Conservation (phyloP, 2,888 invertebrate genomes). For the Tetramorium bicarinatum region DNA sequence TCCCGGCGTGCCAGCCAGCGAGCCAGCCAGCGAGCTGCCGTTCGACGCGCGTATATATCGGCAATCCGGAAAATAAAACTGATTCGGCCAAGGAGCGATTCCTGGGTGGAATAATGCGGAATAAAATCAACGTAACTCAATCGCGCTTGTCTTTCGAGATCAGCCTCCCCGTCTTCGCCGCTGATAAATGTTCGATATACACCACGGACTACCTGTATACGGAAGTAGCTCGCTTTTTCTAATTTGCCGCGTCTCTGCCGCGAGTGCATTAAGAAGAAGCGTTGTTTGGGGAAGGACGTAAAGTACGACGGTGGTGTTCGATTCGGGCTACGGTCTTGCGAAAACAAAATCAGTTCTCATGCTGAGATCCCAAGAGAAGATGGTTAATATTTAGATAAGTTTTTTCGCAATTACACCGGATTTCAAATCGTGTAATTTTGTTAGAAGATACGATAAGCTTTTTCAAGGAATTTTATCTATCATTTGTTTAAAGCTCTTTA, state of each 20-base stretch:
- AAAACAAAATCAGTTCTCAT: background rate
- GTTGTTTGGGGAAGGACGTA: background rate
- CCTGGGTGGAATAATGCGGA: constrained; percentile 81
- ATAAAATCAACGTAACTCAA: constrained; percentile 86
- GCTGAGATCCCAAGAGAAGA: background rate
- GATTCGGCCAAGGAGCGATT: constrained; percentile 65
- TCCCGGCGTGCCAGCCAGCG: constrained; percentile 73
- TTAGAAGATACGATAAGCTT: background rate
- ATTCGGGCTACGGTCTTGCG: background rate
- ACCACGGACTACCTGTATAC: constrained; percentile 69
- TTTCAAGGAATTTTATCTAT: background rate
- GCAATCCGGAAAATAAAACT: constrained; percentile 71
- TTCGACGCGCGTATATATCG: constrained; percentile 47
- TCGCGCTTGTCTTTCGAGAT: constrained; percentile 84
- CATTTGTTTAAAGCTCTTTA: background rate
- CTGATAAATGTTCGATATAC: constrained; percentile 80
- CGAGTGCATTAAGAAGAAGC: constrained; percentile 24
- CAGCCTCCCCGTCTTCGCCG: constrained; percentile 76
- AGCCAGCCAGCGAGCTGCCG: constrained; percentile 53
- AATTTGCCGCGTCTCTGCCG: constrained; percentile 69
- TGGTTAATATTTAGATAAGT: constrained; percentile 11
- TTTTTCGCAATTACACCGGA: background rate
- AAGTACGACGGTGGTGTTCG: constrained; percentile 4
- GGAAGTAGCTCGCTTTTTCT: constrained; percentile 68
- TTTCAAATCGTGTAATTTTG: background rate